phyloP scores from a whole-genome alignment of 30 jellyfish, hydroid and myxozoan species.

The Hydractinia echinata region DNA sequence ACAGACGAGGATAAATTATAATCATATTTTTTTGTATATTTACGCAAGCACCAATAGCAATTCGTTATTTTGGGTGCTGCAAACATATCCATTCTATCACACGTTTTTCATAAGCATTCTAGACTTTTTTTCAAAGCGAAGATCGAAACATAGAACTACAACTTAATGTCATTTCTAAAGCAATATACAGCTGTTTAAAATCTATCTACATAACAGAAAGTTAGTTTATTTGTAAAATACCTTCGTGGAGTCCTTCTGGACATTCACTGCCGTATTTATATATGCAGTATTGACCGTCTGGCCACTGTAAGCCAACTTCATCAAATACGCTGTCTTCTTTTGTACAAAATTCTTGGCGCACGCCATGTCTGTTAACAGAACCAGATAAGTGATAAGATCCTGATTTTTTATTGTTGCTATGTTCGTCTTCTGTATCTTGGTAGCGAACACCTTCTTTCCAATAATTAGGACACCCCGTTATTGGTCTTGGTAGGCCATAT shows the following conservation, averaged over 20 bases:
- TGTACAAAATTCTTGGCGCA: conserved; percentile 85
- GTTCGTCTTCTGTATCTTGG: conserved; percentile 86
- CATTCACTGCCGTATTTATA: conserved; percentile 67
- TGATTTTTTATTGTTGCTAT: conserved; percentile 59
- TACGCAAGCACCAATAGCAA: too few species aligned
- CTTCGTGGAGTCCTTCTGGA: conserved; percentile 76
- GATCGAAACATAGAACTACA: too few species aligned
- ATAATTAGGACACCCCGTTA: conserved; percentile 83
- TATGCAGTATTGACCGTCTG: conserved; percentile 87
- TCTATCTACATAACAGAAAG: background rate
- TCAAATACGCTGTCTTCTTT: conserved; percentile 44
- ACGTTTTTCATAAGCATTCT: too few species aligned
- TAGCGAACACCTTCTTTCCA: conserved; percentile 88
- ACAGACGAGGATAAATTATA: background rate
- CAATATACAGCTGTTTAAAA: too few species aligned
- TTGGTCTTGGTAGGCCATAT: conserved; percentile 90
- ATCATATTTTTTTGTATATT: too few species aligned
- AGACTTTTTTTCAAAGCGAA: too few species aligned
- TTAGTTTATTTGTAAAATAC: conserved; percentile 5
- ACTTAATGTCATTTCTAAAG: too few species aligned
- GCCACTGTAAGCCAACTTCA: conserved; percentile 65
- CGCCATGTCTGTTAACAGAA: conserved; percentile 68
- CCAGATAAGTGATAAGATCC: conserved; percentile 74
- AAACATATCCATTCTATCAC: too few species aligned
- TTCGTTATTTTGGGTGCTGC: too few species aligned